Percentiles rank a stretch among this genome's conserved stretches.
These are phyloP conservation scores for Mormyrops boulengeri DNA, from an alignment of 2,797 vertebrate genomes.

Conservation along the genomic window DNA sequence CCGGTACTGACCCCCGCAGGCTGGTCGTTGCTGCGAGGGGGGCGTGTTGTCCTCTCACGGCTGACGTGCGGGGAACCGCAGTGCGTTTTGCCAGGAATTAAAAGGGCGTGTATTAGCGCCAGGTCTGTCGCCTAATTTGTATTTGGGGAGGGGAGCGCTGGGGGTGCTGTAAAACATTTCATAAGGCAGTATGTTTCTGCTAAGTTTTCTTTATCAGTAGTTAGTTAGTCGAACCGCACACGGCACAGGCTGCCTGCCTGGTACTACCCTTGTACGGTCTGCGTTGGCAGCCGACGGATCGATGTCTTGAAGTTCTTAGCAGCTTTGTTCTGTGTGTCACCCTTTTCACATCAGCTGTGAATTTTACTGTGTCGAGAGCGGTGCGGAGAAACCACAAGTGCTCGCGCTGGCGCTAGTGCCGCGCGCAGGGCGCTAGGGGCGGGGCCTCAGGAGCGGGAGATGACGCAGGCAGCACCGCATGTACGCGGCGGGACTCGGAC, in stretches of 20 bases:
- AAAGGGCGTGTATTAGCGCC: background rate
- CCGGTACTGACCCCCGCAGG: background rate
- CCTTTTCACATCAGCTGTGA: background rate
- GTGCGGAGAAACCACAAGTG: background rate
- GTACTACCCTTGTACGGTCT: background rate
- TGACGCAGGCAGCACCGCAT: background rate
- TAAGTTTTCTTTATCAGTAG: background rate
- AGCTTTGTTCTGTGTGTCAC: background rate
- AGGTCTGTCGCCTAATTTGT: background rate
- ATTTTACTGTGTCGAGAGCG: background rate
- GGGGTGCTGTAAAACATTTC: background rate
- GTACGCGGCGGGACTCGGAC: background rate
- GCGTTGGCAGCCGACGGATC: background rate
- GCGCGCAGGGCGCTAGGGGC: background rate
- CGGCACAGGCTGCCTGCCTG: background rate
- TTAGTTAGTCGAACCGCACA: background rate
- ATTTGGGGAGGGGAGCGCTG: background rate
- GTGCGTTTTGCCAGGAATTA: background rate
- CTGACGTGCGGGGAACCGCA: background rate
- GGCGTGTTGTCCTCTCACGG: background rate
- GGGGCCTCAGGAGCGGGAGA: background rate
- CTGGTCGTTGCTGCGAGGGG: background rate
- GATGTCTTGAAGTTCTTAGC: background rate
- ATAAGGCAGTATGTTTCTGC: background rate
- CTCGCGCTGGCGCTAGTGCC: background rate